Conservation (phyloP, 1,140 invertebrate genomes). For the Hycleus phaleratus region DNA sequence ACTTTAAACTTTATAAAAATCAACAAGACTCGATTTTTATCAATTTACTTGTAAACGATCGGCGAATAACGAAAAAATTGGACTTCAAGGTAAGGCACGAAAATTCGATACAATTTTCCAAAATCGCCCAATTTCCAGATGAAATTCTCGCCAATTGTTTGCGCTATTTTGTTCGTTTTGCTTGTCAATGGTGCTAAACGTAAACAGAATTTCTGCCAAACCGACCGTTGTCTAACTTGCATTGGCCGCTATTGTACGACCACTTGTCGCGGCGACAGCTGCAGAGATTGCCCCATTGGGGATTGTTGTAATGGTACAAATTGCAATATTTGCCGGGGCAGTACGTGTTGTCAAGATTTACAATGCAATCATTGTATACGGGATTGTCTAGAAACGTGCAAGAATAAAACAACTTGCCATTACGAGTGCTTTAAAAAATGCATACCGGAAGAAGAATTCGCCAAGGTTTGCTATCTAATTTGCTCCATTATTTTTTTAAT, state of each 20-base stretch:
- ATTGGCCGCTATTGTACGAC: slow-evolving; percentile 7
- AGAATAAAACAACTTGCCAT: background rate
- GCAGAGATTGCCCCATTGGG: slow-evolving; percentile 2
- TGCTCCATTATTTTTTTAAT: background rate
- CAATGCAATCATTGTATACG: slow-evolving; percentile 4
- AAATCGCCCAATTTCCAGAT: background rate
- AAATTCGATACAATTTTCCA: background rate
- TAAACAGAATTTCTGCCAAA: slow-evolving; percentile 2
- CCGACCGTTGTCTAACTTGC: slow-evolving; percentile 6
- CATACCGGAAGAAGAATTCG: background rate
- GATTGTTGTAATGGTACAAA: slow-evolving; percentile 4
- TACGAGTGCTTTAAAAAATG: slow-evolving; percentile 7
- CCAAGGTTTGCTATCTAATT: too few species aligned
- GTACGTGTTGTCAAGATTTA: background rate
- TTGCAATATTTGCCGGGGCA: slow-evolving; percentile 6
- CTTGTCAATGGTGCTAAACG: background rate
- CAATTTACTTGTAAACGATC: too few species aligned
- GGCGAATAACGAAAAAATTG: background rate
- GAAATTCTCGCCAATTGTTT: background rate
- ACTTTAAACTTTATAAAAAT: too few species aligned
- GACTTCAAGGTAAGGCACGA: background rate
- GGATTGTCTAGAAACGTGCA: background rate
- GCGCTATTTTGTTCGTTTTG: background rate
- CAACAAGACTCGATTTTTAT: too few species aligned
- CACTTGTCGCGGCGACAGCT: background rate